phyloP scores from a whole-genome alignment of 92 coral and sea anemone genomes.

The Siderastrea radians region DNA sequence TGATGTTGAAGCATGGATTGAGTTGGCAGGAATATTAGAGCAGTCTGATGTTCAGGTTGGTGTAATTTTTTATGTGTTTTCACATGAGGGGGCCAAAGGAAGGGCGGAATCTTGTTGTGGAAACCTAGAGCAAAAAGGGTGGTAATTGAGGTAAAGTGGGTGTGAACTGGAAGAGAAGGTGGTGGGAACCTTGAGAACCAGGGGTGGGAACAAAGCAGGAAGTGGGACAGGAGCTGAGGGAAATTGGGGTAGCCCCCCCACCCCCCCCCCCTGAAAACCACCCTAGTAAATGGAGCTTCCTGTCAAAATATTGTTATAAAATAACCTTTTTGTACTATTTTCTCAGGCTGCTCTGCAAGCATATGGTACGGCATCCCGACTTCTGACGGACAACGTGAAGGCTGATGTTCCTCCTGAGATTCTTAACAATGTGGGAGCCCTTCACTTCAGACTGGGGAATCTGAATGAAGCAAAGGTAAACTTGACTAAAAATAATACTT shows the following conservation, averaged over 20 bases:
- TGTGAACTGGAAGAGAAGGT: too few relatives aligned
- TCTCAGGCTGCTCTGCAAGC: conserved; percentile 92
- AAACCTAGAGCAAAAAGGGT: too few relatives aligned
- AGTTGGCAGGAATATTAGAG: conserved; percentile 97
- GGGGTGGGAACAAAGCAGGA: too few relatives aligned
- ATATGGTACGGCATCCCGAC: conserved; percentile 95
- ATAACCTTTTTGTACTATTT: background rate
- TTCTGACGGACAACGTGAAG: conserved; percentile 95
- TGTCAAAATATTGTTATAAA: background rate
- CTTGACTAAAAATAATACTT: too few relatives aligned
- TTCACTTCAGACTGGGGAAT: conserved; percentile 96
- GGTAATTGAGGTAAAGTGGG: too few relatives aligned
- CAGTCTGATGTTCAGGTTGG: conserved; percentile 94
- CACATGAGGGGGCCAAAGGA: too few relatives aligned
- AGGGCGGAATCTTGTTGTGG: too few relatives aligned
- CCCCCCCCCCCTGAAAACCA: too few relatives aligned
- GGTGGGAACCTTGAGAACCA: too few relatives aligned
- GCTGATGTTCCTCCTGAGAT: conserved; percentile 99
- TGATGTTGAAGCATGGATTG: conserved; percentile 99
- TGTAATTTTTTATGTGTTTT: background rate
- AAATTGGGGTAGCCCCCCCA: too few relatives aligned
- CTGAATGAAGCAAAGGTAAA: conserved; percentile 95
- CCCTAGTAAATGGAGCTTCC: too few relatives aligned
- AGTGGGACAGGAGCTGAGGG: too few relatives aligned
- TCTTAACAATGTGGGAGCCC: conserved; percentile 96